Base-by-base conservation (phyloP, 2,888 invertebrate genomes). In the Leptodirus hochenwartii region DNA sequence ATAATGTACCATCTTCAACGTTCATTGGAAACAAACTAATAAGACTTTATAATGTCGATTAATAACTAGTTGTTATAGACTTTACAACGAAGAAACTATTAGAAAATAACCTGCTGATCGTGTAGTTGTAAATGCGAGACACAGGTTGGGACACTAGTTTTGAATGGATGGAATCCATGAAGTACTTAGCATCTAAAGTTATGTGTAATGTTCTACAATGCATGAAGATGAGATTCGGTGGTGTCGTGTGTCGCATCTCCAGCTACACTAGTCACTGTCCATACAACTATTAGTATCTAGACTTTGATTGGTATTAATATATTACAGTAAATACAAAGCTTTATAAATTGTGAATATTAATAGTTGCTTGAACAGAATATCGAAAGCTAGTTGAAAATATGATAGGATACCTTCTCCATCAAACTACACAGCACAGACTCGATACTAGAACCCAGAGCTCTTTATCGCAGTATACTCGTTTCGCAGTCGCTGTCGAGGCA, bases 401-500 rank as follows among this genome's bases (percentile, higher is more conserved):
- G n/a, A 43, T 47, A 47, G 46, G 53, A 50, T 53, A 53, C 51
- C 50, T 53, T 54, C 53, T 55, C 53, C 53, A 53, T 52, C 52
- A 53, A 52, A 54, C 51, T 53, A 55, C 52, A 51, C 51, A 50
- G 50, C 50, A 53, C 52, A 52, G 45, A 51, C 49, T 49, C n/a
- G n/a, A n/a, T n/a, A n/a, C n/a, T n/a, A n/a, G n/a, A n/a, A n/a
- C n/a, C n/a, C n/a, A n/a, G n/a, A n/a, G n/a, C n/a, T n/a, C n/a
- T n/a, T n/a, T n/a, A n/a, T n/a, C n/a, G n/a, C n/a, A n/a, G n/a
- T n/a, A n/a, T n/a, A n/a, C n/a, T n/a, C n/a, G n/a, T n/a, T 39
- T 36, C 37, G 41, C 36, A 36, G 37, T 43, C 37, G 43, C 45
- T 46, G 46, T 44, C 35, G 38, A 37, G n/a, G n/a, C n/a, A n/a